Evolutionary conservation across 92 coral and sea anemone genomes (phyloP), one percentile per base, ranked within the genome.

Genomic region (Zoanthus sansibaricus): DNA sequence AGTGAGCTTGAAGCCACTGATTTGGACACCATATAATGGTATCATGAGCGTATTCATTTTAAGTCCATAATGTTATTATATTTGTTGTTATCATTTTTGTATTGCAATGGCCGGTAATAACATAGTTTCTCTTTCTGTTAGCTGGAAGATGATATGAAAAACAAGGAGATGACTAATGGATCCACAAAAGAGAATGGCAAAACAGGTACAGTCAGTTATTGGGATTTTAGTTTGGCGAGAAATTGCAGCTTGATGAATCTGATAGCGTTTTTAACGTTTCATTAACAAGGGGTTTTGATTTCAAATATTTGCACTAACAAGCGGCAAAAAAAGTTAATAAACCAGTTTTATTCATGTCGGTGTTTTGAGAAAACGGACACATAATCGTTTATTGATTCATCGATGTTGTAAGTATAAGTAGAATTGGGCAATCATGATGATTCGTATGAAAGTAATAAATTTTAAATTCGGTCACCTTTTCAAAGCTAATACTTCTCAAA

Each of bases 141-240:
- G 70, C 69, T 62, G 7, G 16, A 46, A 42, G 74, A 66, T 1
- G 85, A 80, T 8, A 52, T 46, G 18, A 42, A 17, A 37, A 80
- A 55, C 45, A 71, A 80, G 21, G 85, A 80, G 9, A 66, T 45
- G 12, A 80, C 74, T 47, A 80, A 80, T 21, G 85, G 71, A 15
- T 44, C 85, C 62, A 80, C 17, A 2, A 80, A 80, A 66, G 75
- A 66, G 47, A 80, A 67, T 47, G 85, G 74, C 6, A 80, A 80
- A 47, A 80, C 85, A 66, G 85, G 85, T 80, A 37, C 16, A 59
- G 47, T 11, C 44, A 44, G 8, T 0, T 4, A 62, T 7, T 62
- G 8, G 30, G 21, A 0, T 10, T 14, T 58, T 12, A 15, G 20
- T 17, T 5, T 7, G 1, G 6, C 25, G 8, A 2, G 25, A 0